Evolutionary conservation across 2,797 vertebrate genomes (phyloP).

Genomic region (Bradypodion ventrale): DNA sequence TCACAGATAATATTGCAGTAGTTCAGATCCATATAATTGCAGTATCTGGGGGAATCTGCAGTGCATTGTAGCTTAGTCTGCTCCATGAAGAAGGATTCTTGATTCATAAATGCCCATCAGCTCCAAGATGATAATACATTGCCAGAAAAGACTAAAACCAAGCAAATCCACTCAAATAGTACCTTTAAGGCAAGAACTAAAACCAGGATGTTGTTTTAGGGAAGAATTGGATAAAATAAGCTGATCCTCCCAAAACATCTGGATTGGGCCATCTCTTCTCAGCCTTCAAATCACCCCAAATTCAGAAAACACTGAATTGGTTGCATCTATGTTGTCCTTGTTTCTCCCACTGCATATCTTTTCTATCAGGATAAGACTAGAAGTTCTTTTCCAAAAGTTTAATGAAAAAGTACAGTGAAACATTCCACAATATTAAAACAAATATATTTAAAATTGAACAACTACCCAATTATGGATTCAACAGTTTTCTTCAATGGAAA

Average conservation of each 20-base stretch:
- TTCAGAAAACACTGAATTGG: background rate
- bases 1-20: background rate
- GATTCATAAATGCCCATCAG: background rate
- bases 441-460: background rate
- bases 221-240: background rate
- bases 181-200: background rate
- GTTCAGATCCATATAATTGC: background rate
- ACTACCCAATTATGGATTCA: background rate
- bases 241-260: background rate
- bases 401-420: background rate
- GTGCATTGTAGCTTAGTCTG: background rate
- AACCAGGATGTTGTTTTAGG: background rate
- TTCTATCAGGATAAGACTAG: background rate
- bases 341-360: background rate
- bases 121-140: background rate
- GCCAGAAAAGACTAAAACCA: background rate
- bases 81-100: background rate
- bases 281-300: background rate
- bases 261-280: background rate
- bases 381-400: background rate
- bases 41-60: too few relatives aligned
- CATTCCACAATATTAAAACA: background rate
- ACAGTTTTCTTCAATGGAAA: background rate
- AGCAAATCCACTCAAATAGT: background rate
- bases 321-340: background rate